Conservation (phyloP, 2,113 vertebrate genomes). For the Motacilla tschutschensis region DNA sequence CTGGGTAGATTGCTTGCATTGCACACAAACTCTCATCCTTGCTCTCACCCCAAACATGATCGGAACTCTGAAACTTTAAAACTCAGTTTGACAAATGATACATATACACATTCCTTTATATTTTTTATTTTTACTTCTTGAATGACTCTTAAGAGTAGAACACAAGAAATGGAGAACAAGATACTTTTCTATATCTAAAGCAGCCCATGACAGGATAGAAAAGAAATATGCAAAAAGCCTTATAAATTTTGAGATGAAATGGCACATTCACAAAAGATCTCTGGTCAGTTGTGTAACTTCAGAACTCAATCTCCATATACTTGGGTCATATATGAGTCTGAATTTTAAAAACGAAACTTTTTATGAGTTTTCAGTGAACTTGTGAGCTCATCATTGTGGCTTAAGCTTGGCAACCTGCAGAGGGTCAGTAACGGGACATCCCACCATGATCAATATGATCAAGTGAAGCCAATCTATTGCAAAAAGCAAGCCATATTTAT, state of each 20-base stretch:
- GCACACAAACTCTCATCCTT: background rate
- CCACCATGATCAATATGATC: too few relatives aligned
- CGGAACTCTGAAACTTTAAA: background rate
- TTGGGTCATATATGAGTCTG: background rate
- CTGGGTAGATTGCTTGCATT: background rate
- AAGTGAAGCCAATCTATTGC: too few relatives aligned
- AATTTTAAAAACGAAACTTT: background rate
- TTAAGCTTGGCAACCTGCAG: background rate
- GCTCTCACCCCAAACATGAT: background rate
- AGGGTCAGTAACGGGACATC: too few relatives aligned
- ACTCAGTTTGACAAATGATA: background rate
- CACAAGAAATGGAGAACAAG: background rate
- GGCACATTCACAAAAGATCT: background rate
- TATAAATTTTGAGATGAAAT: background rate
- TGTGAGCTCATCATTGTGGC: background rate
- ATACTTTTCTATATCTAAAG: background rate
- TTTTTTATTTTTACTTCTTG: background rate
- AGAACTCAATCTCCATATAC: background rate
- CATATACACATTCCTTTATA: background rate
- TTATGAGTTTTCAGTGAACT: background rate
- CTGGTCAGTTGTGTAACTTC: background rate
- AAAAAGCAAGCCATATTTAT: too few relatives aligned
- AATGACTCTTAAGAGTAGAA: background rate
- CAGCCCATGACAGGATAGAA: background rate
- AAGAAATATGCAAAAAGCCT: background rate